Conservation (phyloP, 2,888 invertebrate species). For the Drosophila quinaria region DNA sequence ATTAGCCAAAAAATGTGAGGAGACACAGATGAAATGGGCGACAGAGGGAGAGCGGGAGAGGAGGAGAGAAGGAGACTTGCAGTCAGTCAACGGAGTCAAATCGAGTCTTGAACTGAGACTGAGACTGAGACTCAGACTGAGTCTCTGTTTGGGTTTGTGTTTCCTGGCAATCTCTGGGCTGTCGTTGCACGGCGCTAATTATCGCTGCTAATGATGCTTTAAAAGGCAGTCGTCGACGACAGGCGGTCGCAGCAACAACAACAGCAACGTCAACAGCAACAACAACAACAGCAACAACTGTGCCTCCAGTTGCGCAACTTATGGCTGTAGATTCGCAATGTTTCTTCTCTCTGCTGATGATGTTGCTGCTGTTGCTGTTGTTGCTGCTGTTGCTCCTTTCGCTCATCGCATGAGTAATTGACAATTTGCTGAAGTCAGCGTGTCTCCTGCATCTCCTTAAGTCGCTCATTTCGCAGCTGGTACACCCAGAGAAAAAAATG, state of each 20-base stretch:
- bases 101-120: slow-evolving; percentile 24
- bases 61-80: slow-evolving; percentile 17
- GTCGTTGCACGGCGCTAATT: slow-evolving; percentile 80
- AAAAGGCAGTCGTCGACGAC: slow-evolving; percentile 81
- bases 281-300: slow-evolving; percentile 23
- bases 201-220: slow-evolving; percentile 83
- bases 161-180: slow-evolving; percentile 71
- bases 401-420: slow-evolving; percentile 82
- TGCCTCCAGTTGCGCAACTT: slow-evolving; percentile 60
- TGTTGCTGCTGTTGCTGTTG: slow-evolving; percentile 23
- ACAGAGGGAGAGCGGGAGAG: neutral
- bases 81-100: slow-evolving; percentile 36
- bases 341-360: slow-evolving; percentile 17
- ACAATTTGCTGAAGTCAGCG: slow-evolving; percentile 81
- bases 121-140: slow-evolving; percentile 18
- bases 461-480: slow-evolving; percentile 27
- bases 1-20: slow-evolving; percentile 71
- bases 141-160: slow-evolving; percentile 23
- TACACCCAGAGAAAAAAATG: neutral
- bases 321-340: slow-evolving; percentile 44
- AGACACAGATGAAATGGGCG: neutral
- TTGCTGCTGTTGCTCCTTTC: slow-evolving; percentile 67
- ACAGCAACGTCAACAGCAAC: slow-evolving; percentile 27
- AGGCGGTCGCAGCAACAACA: slow-evolving; percentile 66
- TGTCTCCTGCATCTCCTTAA: slow-evolving; percentile 65